Evolutionary conservation across 2,888 invertebrate genomes (phyloP), one percentile per base, ranked within the genome.

Genomic region (Stratiomys singularior): DNA sequence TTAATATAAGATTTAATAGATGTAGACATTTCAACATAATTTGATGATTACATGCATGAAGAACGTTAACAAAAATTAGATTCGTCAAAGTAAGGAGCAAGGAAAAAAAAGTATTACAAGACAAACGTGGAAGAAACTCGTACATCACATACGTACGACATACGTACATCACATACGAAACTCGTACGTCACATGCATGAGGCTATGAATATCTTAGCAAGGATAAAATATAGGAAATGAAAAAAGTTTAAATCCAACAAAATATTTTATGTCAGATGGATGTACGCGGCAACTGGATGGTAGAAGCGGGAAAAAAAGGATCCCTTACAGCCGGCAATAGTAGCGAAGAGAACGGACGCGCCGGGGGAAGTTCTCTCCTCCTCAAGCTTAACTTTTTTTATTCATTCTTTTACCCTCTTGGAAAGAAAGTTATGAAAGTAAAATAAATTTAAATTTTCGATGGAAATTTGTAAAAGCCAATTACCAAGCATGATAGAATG

Each of bases 11-110:
- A 74, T 60, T 60, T 74, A 74, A 74, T 58, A 44, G 58, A 25
- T 74, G 37, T 23, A 60, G 60, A 74, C 21, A 60, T 74, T 74
- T 74, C 74, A 60, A 74, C 74, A 74, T 74, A 58, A 74, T 74
- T 74, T 74, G 60, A 27, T 74, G 74, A 74, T 58, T 74, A 74
- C 60, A 74, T 37, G 44, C 74, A 69, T 69, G 69, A 69, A 69
- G 47, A 30, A 69, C 69, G 47, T 15, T 46, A 47, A 69, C 46
- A 23, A 18, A 47, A 69, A 47, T 69, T 69, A 27, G 46, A 47
- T 47, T 69, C 66, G 66, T 66, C 66, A 66, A 37, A 46, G 60
- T 13, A 52, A 52, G 18, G 7, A 18, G 15, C 4, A 52, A 13
- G 52, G 7, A 9, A n/a, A n/a, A 15, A 18, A 52, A 52, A 52